These are phyloP conservation scores for Chrysotoxum bicinctum DNA, from an alignment of 2,888 invertebrate genomes.

Conservation along the genomic window DNA sequence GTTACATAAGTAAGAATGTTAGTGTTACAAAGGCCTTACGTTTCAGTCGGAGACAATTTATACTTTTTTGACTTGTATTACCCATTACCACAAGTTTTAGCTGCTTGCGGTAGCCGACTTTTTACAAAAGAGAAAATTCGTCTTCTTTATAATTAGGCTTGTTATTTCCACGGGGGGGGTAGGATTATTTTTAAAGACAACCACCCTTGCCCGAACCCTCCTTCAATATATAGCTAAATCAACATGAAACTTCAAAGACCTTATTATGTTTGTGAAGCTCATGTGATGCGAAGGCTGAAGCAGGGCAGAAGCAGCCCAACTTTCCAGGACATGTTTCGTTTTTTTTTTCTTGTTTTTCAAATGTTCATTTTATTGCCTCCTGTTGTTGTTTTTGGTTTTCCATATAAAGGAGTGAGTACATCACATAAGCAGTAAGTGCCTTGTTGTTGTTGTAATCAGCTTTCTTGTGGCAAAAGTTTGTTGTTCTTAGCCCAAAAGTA, in stretches of 20 bases:
- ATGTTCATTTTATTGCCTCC: constrained; percentile 21
- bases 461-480: constrained; percentile 36
- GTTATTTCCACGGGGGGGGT: neutral
- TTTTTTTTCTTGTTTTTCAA: neutral
- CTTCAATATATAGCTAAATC: neutral
- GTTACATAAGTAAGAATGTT: neutral
- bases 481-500: constrained; percentile 18
- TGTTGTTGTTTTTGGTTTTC: constrained; percentile 7
- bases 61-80: too few species aligned
- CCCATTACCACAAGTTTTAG: neutral
- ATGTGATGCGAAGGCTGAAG: neutral
- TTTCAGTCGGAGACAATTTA: neutral
- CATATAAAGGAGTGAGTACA: neutral
- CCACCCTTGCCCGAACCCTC: neutral
- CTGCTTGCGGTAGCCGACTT: constrained; percentile 29
- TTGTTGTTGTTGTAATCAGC: constrained; percentile 29
- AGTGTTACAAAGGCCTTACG: neutral
- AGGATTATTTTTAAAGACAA: neutral
- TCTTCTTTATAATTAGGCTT: constrained; percentile 40
- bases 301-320: neutral
- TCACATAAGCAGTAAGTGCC: constrained; percentile 10
- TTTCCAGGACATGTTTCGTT: constrained; percentile 15
- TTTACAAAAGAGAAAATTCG: constrained; percentile 21
- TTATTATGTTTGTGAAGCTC: constrained; percentile 1
- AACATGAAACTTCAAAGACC: constrained; percentile 28